Conservation (phyloP, 2,888 invertebrate species). For the Theretra japonica region DNA sequence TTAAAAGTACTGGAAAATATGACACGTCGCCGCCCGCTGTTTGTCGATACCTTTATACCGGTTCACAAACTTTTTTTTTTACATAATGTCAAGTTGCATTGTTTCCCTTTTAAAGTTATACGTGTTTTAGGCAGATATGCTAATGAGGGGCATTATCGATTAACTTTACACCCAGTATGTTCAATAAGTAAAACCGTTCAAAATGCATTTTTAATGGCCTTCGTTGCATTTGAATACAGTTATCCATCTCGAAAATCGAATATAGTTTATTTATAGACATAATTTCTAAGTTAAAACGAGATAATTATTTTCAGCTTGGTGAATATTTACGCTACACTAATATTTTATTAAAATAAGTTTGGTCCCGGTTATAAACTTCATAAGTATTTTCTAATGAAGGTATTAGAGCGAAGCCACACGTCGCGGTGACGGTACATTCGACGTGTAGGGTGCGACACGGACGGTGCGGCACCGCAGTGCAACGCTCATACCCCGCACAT, state of each 20-base stretch:
- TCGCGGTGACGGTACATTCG: too few relatives aligned
- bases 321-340: slow-evolving; percentile 2
- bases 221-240: not conserved
- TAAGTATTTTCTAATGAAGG: not conserved
- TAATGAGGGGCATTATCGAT: not conserved
- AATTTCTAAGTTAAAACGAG: not conserved
- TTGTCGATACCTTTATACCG: too few relatives aligned
- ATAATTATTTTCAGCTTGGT: not conserved
- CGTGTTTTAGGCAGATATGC: too few relatives aligned
- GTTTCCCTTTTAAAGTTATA: too few relatives aligned
- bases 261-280: slow-evolving; percentile 2
- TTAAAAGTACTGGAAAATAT: too few relatives aligned
- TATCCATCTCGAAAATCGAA: slow-evolving; percentile 13
- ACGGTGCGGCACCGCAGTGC: too few relatives aligned
- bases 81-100: too few relatives aligned
- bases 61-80: too few relatives aligned
- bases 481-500: too few relatives aligned
- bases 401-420: too few relatives aligned
- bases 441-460: too few relatives aligned
- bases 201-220: not conserved
- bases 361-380: not conserved
- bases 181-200: not conserved
- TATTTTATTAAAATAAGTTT: slow-evolving; percentile 1
- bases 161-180: not conserved
- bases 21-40: too few relatives aligned